Conservation (phyloP, 2,888 invertebrate species). For the Sesia bembeciformis region DNA sequence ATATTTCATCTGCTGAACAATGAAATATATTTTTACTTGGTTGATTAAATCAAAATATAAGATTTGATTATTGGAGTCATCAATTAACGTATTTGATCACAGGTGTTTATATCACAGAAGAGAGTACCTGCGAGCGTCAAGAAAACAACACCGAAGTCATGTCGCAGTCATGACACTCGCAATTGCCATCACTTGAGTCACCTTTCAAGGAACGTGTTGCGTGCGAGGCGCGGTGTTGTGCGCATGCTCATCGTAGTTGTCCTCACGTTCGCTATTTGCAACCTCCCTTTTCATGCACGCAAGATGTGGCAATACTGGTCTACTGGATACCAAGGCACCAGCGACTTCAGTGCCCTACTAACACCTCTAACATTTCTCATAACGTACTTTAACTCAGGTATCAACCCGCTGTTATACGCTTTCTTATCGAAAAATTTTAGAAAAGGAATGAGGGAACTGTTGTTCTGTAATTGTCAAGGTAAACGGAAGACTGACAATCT, state of each 20-base stretch:
- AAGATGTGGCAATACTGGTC: constrained; percentile 92
- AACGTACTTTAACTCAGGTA: constrained; percentile 91
- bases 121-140: neutral
- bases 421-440: constrained; percentile 88
- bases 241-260: constrained; percentile 92
- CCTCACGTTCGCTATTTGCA: constrained; percentile 90
- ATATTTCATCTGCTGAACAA: no score
- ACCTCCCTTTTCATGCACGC: constrained; percentile 90
- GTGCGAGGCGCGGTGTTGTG: constrained; percentile 88
- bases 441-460: constrained; percentile 87
- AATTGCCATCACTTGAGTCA: constrained; percentile 79
- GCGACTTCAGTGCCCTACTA: constrained; percentile 83
- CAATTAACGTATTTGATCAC: neutral
- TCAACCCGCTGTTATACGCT: constrained; percentile 93
- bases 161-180: constrained; percentile 53
- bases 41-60: no score
- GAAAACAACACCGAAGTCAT: neutral
- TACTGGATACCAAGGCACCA: constrained; percentile 78
- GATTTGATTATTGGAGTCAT: no score
- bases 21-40: no score
- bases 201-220: constrained; percentile 83
- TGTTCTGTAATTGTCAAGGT: constrained; percentile 74
- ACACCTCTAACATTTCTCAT: constrained; percentile 91
- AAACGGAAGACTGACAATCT: constrained; percentile 58
- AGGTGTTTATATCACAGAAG: neutral